Evolutionary conservation across 2,113 vertebrate species (phyloP), one percentile per base, ranked within the genome.

Genomic region (Brachionichthys hirsutus): DNA sequence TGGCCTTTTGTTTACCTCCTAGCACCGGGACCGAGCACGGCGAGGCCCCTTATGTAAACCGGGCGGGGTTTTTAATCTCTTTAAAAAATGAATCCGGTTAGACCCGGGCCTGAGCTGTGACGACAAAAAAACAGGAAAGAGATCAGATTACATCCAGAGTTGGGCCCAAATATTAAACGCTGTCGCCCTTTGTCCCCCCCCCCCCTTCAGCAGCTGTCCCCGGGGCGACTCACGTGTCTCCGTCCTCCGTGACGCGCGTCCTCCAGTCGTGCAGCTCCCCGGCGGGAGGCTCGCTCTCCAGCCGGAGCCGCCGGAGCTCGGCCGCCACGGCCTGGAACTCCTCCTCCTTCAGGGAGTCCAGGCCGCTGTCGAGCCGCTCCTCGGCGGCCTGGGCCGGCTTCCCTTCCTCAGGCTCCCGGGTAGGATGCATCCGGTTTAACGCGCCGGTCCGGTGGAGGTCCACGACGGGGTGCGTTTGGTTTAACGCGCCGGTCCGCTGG

Each of bases 341-440:
- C 73, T 97, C 95, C 42, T 98, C 96, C 66, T 93, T 94, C 84
- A 98, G 89, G 22, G 97, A 98, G 82, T 95, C 95, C 77, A 98
- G 47, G 24, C 97, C 97, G 52, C 97, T 98, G 89, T 98, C 96
- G 36, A 94, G 89, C 61, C 96, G 91, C 19, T 98, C 96, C 2
- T 92, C 92, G 3, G 83, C 67, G 52, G 78, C 44, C 60, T 54
- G 71, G 19, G 64, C 54, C n/a, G 75, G 78, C 36, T 87, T 83
- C 22, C 85, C 77, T 12, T 94, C 93, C 67, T 90, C 91, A 10
- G 81, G 45, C 1, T 92, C 91, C 54, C 78, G 83, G 49, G 68
- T 81, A 48, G 89, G 91, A 87, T 93, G 89, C 91, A 87, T 88
- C 54, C 86, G 85, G 72, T 78, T 88, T 12, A 65, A 22, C 58